These are phyloP conservation scores for Pinctada fucata DNA, from an alignment of 2,888 invertebrate species.

Conservation along the genomic window DNA sequence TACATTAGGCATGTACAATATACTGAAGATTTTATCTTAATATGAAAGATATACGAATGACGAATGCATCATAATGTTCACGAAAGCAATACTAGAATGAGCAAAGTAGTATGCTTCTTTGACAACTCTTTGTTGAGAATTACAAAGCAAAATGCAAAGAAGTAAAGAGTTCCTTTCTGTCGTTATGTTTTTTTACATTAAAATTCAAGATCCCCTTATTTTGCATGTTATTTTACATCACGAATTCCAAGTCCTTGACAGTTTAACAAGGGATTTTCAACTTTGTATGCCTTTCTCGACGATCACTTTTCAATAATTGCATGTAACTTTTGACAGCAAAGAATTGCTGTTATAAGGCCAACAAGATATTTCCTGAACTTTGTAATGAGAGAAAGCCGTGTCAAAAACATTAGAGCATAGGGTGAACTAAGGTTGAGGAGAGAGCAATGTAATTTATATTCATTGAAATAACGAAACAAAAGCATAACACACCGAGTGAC, in stretches of 20 bases:
- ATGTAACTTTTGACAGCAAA: too few relatives aligned
- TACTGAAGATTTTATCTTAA: not conserved
- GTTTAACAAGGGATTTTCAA: too few relatives aligned
- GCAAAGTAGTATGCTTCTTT: too few relatives aligned
- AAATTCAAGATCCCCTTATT: not conserved
- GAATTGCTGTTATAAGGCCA: too few relatives aligned
- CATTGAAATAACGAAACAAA: not conserved
- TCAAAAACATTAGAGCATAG: not conserved
- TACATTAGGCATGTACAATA: not conserved
- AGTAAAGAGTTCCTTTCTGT: not conserved
- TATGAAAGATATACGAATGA: too few relatives aligned
- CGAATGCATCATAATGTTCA: too few relatives aligned
- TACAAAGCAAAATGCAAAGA: too few relatives aligned
- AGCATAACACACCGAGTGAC: slow-evolving; percentile 4
- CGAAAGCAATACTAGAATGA: too few relatives aligned
- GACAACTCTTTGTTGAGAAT: too few relatives aligned
- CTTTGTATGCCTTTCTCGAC: too few relatives aligned
- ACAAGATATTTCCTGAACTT: not conserved
- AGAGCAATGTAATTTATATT: not conserved
- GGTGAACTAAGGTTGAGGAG: not conserved
- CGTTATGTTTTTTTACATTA: not conserved
- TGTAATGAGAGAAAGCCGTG: not conserved
- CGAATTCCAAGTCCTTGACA: too few relatives aligned
- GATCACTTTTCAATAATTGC: too few relatives aligned
- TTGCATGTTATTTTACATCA: not conserved